phyloP scores from a whole-genome alignment of 1,140 invertebrate genomes.

The Lineus longissimus region DNA sequence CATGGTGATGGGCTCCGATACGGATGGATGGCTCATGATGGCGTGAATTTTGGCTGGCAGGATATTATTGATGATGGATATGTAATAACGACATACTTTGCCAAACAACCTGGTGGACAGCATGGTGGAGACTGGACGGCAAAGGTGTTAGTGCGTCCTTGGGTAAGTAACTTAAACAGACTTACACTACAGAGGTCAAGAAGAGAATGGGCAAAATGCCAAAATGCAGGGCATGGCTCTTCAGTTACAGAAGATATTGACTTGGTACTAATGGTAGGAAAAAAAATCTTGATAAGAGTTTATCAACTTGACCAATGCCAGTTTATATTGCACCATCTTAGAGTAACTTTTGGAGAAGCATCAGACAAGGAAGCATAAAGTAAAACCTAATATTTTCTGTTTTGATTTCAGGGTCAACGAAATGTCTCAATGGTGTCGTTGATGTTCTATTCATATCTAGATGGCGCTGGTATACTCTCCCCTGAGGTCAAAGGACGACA shows the following conservation, averaged over 20 bases:
- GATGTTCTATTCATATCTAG: constrained; percentile 57
- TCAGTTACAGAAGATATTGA: too few species aligned
- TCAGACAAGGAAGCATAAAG: too few species aligned
- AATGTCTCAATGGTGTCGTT: constrained; percentile 47
- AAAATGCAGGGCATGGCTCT: too few species aligned
- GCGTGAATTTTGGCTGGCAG: constrained; percentile 85
- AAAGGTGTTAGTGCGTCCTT: constrained; percentile 68
- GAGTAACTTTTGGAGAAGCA: too few species aligned
- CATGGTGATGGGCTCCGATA: constrained; percentile 79
- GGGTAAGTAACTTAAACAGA: constrained; percentile 51
- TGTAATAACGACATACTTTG: constrained; percentile 78
- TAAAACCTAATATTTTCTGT: too few species aligned
- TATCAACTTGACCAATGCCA: too few species aligned
- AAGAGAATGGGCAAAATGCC: constrained; percentile 37
- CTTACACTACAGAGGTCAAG: constrained; percentile 3
- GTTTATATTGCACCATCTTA: too few species aligned
- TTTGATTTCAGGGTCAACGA: too few species aligned
- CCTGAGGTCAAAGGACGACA: constrained; percentile 55
- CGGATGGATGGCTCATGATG: constrained; percentile 91
- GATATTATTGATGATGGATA: constrained; percentile 78
- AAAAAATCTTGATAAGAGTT: too few species aligned
- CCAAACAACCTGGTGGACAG: constrained; percentile 74
- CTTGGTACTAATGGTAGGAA: too few species aligned
- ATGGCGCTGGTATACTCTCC: constrained; percentile 42
- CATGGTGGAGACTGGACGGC: constrained; percentile 92